Percentiles rank a stretch among this genome's conserved stretches.
Evolutionary conservation across 2,113 vertebrate species (phyloP).

Genomic region (Cygnus buccinator): DNA sequence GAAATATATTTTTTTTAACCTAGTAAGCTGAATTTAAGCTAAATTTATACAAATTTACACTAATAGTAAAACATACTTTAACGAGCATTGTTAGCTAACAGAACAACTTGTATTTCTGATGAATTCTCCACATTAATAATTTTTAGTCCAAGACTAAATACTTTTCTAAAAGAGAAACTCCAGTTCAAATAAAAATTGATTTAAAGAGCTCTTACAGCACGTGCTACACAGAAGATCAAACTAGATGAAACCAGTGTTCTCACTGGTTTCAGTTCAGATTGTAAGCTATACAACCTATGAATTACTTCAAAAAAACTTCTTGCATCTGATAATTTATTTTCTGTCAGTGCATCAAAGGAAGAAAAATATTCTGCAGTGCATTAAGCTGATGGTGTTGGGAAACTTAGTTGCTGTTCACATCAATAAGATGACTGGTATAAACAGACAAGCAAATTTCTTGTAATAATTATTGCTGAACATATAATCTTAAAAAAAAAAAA

Average conservation of each 20-base stretch:
- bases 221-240: neutral
- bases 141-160: neutral
- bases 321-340: neutral
- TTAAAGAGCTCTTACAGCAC: neutral
- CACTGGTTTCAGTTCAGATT: neutral
- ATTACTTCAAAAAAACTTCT: neutral
- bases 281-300: neutral
- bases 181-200: neutral
- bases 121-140: neutral
- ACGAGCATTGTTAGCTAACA: neutral
- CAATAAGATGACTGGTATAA: neutral
- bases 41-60: neutral
- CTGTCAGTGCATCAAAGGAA: neutral
- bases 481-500: neutral
- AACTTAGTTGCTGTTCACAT: neutral
- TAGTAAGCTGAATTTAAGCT: neutral
- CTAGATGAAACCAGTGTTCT: neutral
- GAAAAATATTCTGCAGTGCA: neutral
- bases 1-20: neutral
- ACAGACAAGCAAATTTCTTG: neutral
- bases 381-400: neutral
- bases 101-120: neutral
- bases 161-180: neutral
- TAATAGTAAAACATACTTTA: neutral
- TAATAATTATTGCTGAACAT: neutral